Percentiles rank a stretch among this genome's conserved stretches.
Conservation (phyloP, 2,797 vertebrate genomes). For the Neomorphus geoffroyi region DNA sequence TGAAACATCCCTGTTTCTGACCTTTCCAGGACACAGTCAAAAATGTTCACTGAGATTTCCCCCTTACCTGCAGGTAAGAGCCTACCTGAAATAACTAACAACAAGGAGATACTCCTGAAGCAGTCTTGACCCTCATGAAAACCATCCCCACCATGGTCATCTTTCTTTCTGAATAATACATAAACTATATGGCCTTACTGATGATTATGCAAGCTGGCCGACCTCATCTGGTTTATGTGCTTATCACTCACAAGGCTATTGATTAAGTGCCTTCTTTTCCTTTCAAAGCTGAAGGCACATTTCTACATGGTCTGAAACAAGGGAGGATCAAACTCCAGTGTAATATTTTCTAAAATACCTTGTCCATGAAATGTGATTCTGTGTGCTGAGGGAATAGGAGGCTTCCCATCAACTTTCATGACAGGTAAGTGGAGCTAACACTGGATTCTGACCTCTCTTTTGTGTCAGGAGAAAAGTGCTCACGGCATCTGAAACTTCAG, state of each 20-base stretch:
- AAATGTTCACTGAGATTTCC: neutral
- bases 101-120: neutral
- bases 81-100: neutral
- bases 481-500: neutral
- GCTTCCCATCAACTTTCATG: neutral
- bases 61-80: neutral
- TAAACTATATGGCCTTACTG: neutral
- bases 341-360: neutral
- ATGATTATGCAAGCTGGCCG: slow-evolving; percentile 14
- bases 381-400: neutral
- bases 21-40: neutral
- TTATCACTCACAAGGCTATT: slow-evolving; percentile 52
- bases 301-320: slow-evolving; percentile 4
- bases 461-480: slow-evolving; percentile 7
- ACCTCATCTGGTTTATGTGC: slow-evolving; percentile 34
- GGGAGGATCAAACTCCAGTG: neutral
- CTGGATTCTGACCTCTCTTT: neutral
- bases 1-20: neutral
- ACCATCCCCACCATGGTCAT: neutral
- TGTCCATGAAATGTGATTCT: neutral
- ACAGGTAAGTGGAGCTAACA: neutral
- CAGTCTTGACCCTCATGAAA: slow-evolving; percentile 4
- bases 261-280: slow-evolving; percentile 54
- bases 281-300: slow-evolving; percentile 43
- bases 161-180: slow-evolving; percentile 37